phyloP scores from a whole-genome alignment of 2,888 invertebrate genomes.

The Cyclophora albipunctata region DNA sequence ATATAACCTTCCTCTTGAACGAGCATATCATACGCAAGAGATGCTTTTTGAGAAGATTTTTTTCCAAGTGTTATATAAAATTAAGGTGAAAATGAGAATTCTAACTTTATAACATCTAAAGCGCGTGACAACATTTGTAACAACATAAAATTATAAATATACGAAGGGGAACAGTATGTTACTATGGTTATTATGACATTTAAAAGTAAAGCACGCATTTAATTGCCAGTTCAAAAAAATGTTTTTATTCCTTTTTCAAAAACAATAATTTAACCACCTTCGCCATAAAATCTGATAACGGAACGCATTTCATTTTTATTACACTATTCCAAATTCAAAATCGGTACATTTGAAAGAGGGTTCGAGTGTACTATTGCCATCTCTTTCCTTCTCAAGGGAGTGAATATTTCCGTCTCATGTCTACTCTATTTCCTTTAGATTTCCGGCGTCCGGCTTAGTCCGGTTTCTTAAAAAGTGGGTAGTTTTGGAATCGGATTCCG shows the following conservation, averaged over 20 bases:
- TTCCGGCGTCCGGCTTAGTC: conserved; percentile 56
- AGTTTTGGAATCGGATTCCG: conserved; percentile 57
- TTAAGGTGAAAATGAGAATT: too few species aligned
- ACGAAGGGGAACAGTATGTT: too few species aligned
- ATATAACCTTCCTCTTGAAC: too few species aligned
- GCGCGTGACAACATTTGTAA: too few species aligned
- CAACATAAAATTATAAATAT: too few species aligned
- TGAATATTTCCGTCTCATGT: conserved; percentile 38
- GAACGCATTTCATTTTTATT: conserved; percentile 14
- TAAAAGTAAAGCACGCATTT: too few species aligned
- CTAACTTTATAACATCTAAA: too few species aligned
- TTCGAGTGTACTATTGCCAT: conserved; percentile 6
- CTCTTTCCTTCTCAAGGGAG: conserved; percentile 5
- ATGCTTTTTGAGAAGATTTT: too few species aligned
- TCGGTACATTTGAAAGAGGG: conserved; percentile 8
- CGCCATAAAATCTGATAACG: conserved; percentile 5
- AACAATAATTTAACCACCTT: conserved; percentile 3
- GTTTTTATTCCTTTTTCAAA: conserved; percentile 1
- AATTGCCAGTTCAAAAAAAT: too few species aligned
- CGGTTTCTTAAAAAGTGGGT: conserved; percentile 64
- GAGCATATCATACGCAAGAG: too few species aligned
- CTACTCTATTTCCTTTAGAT: conserved; percentile 67
- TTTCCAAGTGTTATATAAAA: too few species aligned
- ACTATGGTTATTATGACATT: too few species aligned
- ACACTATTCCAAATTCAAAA: conserved; percentile 12